phyloP scores from a whole-genome alignment of 2,113 vertebrate species.

The human (Homo sapiens) region GRCh38 chr3:171224501-171225000 shows the following conservation, averaged over 20 bases:
- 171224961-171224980: background rate
- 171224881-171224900: slow-evolving; percentile 9
- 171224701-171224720: background rate
- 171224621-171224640: background rate
- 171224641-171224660: background rate
- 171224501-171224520: background rate
- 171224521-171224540: background rate
- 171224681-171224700: background rate
- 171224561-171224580: background rate
- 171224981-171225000: slow-evolving; percentile 54
- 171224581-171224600: background rate
- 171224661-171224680: background rate
- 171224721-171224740: background rate
- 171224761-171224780: background rate
- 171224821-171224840: slow-evolving; percentile 39
- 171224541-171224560: background rate
- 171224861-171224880: slow-evolving; percentile 23
- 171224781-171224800: background rate
- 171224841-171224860: background rate
- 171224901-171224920: background rate
- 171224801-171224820: background rate
- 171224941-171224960: slow-evolving; percentile 4
- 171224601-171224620: background rate
- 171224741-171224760: background rate
- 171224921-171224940: slow-evolving; percentile 3